Evolutionary conservation across 2,797 vertebrate genomes (phyloP).

Genomic region (Ctenochaetus hawaiiensis): DNA sequence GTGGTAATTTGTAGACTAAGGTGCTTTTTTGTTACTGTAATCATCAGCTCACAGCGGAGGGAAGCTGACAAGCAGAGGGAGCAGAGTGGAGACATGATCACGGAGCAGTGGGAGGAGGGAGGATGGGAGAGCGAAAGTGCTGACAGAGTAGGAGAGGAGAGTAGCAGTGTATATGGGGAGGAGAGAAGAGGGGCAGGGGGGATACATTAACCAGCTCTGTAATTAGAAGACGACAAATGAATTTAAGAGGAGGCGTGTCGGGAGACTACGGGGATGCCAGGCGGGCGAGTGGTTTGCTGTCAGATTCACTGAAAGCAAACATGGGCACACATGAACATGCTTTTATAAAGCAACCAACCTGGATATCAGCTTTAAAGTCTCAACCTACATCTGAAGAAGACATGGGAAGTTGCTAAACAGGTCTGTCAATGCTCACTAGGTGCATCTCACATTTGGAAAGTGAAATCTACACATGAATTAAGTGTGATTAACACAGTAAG

Average conservation of each 20-base stretch:
- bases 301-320: slow-evolving; percentile 32
- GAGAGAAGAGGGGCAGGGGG: slow-evolving; percentile 21
- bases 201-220: slow-evolving; percentile 61
- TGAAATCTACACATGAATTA: slow-evolving; percentile 14
- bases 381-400: slow-evolving; percentile 15
- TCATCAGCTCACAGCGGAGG: slow-evolving; percentile 68
- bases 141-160: slow-evolving; percentile 37
- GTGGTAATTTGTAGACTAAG: slow-evolving; percentile 70
- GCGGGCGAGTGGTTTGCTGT: slow-evolving; percentile 27
- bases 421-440: slow-evolving; percentile 34
- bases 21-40: slow-evolving; percentile 70
- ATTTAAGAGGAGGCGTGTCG: slow-evolving; percentile 49
- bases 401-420: slow-evolving; percentile 48
- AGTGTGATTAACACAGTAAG: slow-evolving; percentile 4
- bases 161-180: slow-evolving; percentile 16
- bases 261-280: slow-evolving; percentile 30
- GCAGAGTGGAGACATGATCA: slow-evolving; percentile 25
- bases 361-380: slow-evolving; percentile 34
- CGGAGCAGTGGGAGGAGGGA: slow-evolving; percentile 4
- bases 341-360: slow-evolving; percentile 25
- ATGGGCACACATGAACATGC: slow-evolving; percentile 13
- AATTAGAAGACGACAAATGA: slow-evolving; percentile 72
- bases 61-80: slow-evolving; percentile 25
- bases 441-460: slow-evolving; percentile 35
- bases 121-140: slow-evolving; percentile 37